Conservation (phyloP, 1,140 invertebrate genomes). For the Zaprionus capensis region DNA sequence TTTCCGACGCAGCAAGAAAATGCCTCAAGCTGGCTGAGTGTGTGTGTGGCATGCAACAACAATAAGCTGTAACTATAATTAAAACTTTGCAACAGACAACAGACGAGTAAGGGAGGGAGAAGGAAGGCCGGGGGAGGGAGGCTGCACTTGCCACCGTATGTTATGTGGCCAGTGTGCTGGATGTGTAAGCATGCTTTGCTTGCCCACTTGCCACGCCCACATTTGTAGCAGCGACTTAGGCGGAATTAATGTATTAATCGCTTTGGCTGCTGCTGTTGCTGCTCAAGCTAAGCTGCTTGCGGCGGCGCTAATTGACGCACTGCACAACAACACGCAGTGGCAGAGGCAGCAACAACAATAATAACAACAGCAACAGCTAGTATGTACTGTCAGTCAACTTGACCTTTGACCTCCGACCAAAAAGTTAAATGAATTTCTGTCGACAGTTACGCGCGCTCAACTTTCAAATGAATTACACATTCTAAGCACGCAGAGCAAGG, state of each 20-base stretch:
- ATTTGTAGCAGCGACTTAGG: slow-evolving; percentile 36
- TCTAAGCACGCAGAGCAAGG: slow-evolving; percentile 61
- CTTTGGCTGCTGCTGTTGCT: slow-evolving; percentile 32
- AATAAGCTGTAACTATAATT: slow-evolving; percentile 72
- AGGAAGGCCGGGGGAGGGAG: not conserved
- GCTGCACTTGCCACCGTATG: not conserved
- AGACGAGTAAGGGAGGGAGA: not conserved
- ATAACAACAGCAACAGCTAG: not conserved
- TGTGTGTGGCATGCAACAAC: slow-evolving; percentile 40
- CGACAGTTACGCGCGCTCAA: slow-evolving; percentile 52
- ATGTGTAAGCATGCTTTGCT: slow-evolving; percentile 26
- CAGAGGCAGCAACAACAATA: not conserved
- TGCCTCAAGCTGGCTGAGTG: slow-evolving; percentile 49
- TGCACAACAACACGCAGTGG: slow-evolving; percentile 47
- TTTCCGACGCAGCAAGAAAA: slow-evolving; percentile 65
- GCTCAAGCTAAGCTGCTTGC: slow-evolving; percentile 56
- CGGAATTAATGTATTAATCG: slow-evolving; percentile 73
- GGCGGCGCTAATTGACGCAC: slow-evolving; percentile 70
- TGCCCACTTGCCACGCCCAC: not conserved
- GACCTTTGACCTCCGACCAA: slow-evolving; percentile 14
- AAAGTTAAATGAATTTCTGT: slow-evolving; percentile 77
- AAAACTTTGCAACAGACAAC: slow-evolving; percentile 60
- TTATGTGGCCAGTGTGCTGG: slow-evolving; percentile 20
- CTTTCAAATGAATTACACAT: slow-evolving; percentile 79
- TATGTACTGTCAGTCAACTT: not conserved